Conservation (phyloP, 2,888 invertebrate genomes). For the Lamproptera curius region DNA sequence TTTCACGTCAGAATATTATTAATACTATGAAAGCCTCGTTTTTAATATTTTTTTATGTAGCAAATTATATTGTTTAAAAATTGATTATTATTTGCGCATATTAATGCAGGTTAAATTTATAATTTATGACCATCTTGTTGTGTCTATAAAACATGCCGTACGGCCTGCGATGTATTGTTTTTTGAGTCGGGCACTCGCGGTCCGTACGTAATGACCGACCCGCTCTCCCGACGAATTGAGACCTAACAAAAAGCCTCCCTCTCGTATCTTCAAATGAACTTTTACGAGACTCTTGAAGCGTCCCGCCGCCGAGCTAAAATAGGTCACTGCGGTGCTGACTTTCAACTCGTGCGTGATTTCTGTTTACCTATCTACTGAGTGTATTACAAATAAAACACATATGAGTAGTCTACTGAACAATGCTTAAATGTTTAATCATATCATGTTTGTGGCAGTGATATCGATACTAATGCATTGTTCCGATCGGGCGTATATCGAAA, state of each 20-base stretch:
- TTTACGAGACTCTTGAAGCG: constrained; percentile 41
- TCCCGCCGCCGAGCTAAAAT: constrained; percentile 38
- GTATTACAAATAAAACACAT: constrained; percentile 1
- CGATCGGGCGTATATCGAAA: constrained; percentile 32
- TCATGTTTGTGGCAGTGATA: constrained; percentile 17
- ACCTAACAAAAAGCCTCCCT: constrained; percentile 40
- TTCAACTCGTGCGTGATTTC: constrained; percentile 29
- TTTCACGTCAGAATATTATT: too few species aligned
- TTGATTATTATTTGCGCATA: too few species aligned
- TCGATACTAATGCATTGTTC: constrained; percentile 35
- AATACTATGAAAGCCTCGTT: too few species aligned
- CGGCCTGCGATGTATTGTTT: constrained; percentile 26
- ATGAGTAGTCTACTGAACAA: background rate
- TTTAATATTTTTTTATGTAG: too few species aligned
- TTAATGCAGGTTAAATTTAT: too few species aligned
- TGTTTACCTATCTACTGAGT: constrained; percentile 22
- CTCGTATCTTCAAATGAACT: constrained; percentile 49
- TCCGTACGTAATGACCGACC: constrained; percentile 32
- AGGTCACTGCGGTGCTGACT: constrained; percentile 42
- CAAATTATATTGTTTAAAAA: too few species aligned
- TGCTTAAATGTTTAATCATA: background rate
- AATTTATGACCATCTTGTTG: too few species aligned
- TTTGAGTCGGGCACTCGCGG: constrained; percentile 35
- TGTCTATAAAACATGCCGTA: constrained; percentile 9
- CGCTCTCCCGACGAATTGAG: constrained; percentile 29